These are phyloP conservation scores for Drosophila pandora DNA, from an alignment of 1,140 invertebrate species.

Conservation along the genomic window DNA sequence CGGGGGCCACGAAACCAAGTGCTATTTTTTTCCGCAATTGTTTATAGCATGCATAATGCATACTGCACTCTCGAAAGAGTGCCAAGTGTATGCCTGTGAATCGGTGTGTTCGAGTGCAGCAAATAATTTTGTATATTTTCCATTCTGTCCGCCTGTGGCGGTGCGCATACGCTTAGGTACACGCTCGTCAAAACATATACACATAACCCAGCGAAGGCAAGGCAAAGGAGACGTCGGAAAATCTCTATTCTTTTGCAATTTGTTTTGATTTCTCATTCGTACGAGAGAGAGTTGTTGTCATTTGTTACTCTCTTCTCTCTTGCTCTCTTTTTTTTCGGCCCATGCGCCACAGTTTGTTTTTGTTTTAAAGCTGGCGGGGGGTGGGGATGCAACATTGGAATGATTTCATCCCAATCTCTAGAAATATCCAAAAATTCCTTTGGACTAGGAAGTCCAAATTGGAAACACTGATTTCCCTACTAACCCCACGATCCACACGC, in stretches of 20 bases:
- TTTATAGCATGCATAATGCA: constrained; percentile 70
- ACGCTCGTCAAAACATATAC: constrained; percentile 83
- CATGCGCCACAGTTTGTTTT: constrained; percentile 8
- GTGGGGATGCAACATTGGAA: not conserved
- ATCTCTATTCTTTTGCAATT: constrained; percentile 82
- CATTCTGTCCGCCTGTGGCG: constrained; percentile 51
- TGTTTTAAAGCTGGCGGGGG: constrained; percentile 5
- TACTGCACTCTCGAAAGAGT: constrained; percentile 28
- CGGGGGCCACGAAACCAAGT: constrained; percentile 54
- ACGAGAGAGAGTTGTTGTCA: constrained; percentile 29
- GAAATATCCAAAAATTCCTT: not conserved
- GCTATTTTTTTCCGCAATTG: constrained; percentile 51
- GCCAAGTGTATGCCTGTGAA: constrained; percentile 18
- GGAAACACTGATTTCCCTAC: not conserved
- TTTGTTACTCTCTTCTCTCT: constrained; percentile 31
- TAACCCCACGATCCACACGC: constrained; percentile 39
- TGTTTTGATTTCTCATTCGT: constrained; percentile 81
- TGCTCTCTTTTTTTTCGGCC: constrained; percentile 1
- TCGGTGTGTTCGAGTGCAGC: constrained; percentile 51
- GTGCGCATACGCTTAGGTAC: constrained; percentile 79
- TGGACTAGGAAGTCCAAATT: not conserved
- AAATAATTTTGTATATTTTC: constrained; percentile 74
- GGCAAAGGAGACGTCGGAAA: constrained; percentile 57
- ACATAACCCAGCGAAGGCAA: constrained; percentile 47
- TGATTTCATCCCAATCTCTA: not conserved